A percentile compares a stretch with the other conserved stretches of the same genome.
These are phyloP conservation scores for Adelges cooleyi DNA, from an alignment of 1,140 invertebrate genomes.

Conservation along the genomic window DNA sequence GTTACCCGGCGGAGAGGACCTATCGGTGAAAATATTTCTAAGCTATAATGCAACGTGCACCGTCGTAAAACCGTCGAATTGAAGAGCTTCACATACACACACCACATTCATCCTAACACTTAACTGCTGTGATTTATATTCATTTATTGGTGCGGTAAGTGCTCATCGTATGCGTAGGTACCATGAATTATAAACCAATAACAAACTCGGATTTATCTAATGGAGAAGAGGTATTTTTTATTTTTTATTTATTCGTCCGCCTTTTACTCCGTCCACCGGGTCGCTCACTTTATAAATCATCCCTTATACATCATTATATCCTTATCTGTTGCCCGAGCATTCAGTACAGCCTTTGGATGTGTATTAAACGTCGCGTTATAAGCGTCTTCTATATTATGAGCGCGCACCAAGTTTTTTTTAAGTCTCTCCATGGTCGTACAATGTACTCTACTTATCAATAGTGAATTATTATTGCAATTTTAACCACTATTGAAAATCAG, in stretches of 20 bases:
- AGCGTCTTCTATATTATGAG: too few species aligned
- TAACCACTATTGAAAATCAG: too few species aligned
- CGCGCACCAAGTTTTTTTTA: too few species aligned
- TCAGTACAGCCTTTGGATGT: background rate
- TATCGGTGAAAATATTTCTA: background rate
- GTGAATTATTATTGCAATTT: too few species aligned
- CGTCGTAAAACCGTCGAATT: conserved; percentile 18
- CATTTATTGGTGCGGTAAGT: conserved; percentile 14
- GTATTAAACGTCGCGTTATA: conserved; percentile 2
- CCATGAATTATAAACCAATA: conserved; percentile 24
- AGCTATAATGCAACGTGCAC: background rate
- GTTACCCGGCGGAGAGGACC: background rate
- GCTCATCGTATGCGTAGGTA: background rate
- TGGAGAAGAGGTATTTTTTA: background rate
- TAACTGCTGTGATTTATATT: conserved; percentile 25
- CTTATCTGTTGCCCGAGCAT: background rate
- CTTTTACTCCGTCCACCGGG: background rate
- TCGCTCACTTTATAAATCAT: conserved; percentile 8
- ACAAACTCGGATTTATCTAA: background rate
- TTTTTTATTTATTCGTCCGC: background rate
- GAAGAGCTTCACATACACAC: too few species aligned
- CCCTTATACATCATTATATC: too few species aligned
- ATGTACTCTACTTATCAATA: too few species aligned
- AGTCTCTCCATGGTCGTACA: too few species aligned
- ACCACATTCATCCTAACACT: too few species aligned